A percentile compares a stretch with the other conserved stretches of the same genome.
Evolutionary conservation across 1,140 invertebrate species (phyloP).

Genomic region (Zaprionus lachaisei): DNA sequence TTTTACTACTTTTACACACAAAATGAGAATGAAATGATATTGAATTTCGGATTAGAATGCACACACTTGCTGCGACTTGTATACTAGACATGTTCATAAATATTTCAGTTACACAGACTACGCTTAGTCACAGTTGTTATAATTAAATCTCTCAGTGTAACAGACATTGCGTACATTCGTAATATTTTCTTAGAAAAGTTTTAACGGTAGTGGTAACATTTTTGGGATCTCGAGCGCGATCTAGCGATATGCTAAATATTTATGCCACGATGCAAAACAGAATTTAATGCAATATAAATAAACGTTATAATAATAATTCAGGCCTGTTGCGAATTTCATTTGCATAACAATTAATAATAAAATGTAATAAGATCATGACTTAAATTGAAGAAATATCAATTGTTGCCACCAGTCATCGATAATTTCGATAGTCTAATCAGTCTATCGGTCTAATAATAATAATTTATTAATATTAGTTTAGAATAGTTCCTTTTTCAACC

Average conservation of each 20-base stretch:
- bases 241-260: constrained; percentile 35
- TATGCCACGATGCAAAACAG: constrained; percentile 43
- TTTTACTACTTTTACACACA: constrained; percentile 20
- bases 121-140: not conserved
- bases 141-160: not conserved
- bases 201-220: constrained; percentile 2
- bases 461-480: no score
- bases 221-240: not conserved
- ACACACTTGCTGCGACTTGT: constrained; percentile 15
- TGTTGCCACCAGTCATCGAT: no score
- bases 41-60: constrained; percentile 23
- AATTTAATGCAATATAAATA: constrained; percentile 1
- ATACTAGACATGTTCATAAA: not conserved
- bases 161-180: not conserved
- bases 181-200: not conserved
- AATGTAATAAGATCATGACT: not conserved
- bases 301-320: not conserved
- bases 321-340: not conserved
- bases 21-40: constrained; percentile 17
- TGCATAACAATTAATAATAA: not conserved
- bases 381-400: no score
- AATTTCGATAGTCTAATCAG: no score
- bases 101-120: not conserved
- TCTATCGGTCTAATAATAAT: no score
- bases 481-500: no score